phyloP scores from a whole-genome alignment of 2,888 invertebrate species.

The Scaptomyza cyrtandrae region DNA sequence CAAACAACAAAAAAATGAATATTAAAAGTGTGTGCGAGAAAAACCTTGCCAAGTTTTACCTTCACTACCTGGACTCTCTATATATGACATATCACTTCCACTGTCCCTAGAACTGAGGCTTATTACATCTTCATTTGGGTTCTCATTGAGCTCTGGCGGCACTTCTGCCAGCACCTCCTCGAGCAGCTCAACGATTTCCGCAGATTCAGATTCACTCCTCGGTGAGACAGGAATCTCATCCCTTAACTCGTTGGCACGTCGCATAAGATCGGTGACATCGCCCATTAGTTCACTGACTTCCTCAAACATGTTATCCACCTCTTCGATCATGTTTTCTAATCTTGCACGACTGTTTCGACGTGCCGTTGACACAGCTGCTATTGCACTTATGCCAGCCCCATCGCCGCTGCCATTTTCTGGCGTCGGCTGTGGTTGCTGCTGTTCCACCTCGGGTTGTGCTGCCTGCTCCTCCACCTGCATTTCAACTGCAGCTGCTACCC shows the following conservation, averaged over 20 bases:
- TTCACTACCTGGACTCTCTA: conserved; percentile 69
- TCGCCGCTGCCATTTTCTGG: background rate
- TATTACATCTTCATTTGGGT: conserved; percentile 24
- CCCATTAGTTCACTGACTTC: conserved; percentile 46
- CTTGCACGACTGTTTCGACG: conserved; percentile 26
- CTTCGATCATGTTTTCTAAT: conserved; percentile 46
- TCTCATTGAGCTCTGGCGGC: conserved; percentile 13
- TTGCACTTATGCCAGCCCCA: conserved; percentile 20
- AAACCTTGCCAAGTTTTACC: conserved; percentile 28
- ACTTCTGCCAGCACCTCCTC: conserved; percentile 7
- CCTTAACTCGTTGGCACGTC: conserved; percentile 33
- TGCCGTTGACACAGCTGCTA: conserved; percentile 20
- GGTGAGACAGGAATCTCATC: conserved; percentile 10
- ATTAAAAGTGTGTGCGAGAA: background rate
- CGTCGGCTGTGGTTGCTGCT: background rate
- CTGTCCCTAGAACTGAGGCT: conserved; percentile 32
- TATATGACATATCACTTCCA: conserved; percentile 61
- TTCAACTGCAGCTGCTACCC: conserved; percentile 14
- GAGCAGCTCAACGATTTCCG: background rate
- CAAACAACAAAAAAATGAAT: background rate
- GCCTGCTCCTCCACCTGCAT: conserved; percentile 21
- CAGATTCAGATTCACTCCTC: background rate
- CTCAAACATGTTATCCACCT: conserved; percentile 50
- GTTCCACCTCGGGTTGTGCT: background rate
- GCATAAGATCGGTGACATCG: conserved; percentile 47